Percentiles rank a stretch among this genome's conserved stretches.
Evolutionary conservation across 2,888 invertebrate genomes (phyloP).

Genomic region (Matsumyia berberina): DNA sequence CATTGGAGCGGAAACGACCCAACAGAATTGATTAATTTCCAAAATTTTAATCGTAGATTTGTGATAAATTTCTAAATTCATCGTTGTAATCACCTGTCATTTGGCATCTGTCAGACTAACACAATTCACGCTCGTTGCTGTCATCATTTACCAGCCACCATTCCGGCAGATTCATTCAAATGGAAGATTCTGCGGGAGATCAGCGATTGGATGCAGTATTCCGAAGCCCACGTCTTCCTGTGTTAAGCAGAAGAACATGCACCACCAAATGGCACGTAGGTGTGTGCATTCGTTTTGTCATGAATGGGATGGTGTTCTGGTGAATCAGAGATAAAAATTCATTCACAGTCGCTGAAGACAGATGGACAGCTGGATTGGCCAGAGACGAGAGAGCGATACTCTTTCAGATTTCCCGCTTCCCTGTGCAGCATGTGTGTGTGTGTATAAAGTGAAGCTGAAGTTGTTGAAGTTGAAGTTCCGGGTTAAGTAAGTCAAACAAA

Average conservation of each 20-base stretch:
- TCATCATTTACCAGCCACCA: constrained; percentile 40
- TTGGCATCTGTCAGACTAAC: constrained; percentile 39
- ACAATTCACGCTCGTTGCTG: constrained; percentile 42
- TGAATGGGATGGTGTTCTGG: constrained; percentile 31
- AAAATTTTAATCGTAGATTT: constrained; percentile 10
- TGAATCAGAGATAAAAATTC: constrained; percentile 46
- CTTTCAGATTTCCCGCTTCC: constrained; percentile 21
- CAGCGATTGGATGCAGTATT: constrained; percentile 11
- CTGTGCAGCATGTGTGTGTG: too few species aligned
- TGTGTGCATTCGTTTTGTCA: constrained; percentile 37
- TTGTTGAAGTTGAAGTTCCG: too few species aligned
- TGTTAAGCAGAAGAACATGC: too few species aligned
- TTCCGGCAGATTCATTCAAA: constrained; percentile 1
- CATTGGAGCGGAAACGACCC: constrained; percentile 1
- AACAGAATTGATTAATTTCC: constrained; percentile 16
- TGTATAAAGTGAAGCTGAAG: too few species aligned
- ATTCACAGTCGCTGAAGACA: constrained; percentile 23
- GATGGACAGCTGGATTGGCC: too few species aligned
- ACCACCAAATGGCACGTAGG: constrained; percentile 23
- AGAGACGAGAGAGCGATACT: too few species aligned
- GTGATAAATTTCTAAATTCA: not conserved
- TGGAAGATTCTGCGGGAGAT: constrained; percentile 36
- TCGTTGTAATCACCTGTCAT: constrained; percentile 11
- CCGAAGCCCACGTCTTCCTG: constrained; percentile 49
- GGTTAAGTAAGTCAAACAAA: constrained; percentile 3